Evolutionary conservation across 2,888 invertebrate genomes (phyloP).

Genomic region (Euproctis similis): DNA sequence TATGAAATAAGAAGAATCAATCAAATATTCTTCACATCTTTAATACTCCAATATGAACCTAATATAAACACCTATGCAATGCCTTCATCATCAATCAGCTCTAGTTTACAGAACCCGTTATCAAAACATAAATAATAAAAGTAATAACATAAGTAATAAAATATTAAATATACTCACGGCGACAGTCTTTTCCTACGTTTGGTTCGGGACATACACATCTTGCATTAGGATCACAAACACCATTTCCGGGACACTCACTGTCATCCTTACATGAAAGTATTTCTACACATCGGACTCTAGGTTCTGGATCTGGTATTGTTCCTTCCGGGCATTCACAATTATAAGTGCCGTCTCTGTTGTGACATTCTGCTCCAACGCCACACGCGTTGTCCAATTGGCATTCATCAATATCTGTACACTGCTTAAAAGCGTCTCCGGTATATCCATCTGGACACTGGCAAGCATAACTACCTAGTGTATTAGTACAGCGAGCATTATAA

Average conservation of each 20-base stretch:
- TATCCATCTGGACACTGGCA: slow-evolving; percentile 91
- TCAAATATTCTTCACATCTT: too few relatives aligned
- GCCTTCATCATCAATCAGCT: too few relatives aligned
- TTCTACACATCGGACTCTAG: slow-evolving; percentile 86
- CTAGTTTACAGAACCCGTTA: too few relatives aligned
- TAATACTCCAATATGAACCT: too few relatives aligned
- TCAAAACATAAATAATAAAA: too few relatives aligned
- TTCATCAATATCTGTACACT: slow-evolving; percentile 90
- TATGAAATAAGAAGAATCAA: too few relatives aligned
- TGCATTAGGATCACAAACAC: slow-evolving; percentile 85
- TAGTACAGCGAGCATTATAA: slow-evolving; percentile 86
- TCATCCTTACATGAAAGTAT: slow-evolving; percentile 85
- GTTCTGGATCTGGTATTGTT: slow-evolving; percentile 88
- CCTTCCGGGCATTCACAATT: slow-evolving; percentile 88
- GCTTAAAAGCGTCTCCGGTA: slow-evolving; percentile 87
- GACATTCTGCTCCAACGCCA: slow-evolving; percentile 87
- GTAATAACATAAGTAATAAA: neutral
- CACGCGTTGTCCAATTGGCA: slow-evolving; percentile 83
- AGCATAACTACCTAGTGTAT: slow-evolving; percentile 84
- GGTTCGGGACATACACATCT: slow-evolving; percentile 93
- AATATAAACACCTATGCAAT: too few relatives aligned
- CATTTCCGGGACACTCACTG: slow-evolving; percentile 91
- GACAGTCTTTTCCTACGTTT: slow-evolving; percentile 92
- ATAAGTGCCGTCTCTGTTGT: slow-evolving; percentile 85
- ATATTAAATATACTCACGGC: slow-evolving; percentile 79